phyloP scores from a whole-genome alignment of 2,113 vertebrate genomes.

The Hippocampus zosterae region DNA sequence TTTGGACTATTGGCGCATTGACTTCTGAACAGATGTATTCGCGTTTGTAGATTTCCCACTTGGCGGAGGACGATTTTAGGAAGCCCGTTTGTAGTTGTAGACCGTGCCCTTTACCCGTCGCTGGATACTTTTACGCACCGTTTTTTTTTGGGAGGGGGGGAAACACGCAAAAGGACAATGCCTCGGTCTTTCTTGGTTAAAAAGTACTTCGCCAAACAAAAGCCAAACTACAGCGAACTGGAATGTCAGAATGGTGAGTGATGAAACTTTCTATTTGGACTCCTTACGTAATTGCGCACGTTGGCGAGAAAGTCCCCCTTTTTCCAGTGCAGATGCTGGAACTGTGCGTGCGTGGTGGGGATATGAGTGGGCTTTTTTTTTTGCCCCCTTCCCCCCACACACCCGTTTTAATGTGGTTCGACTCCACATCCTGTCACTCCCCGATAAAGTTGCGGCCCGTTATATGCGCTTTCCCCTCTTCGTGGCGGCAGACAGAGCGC shows the following conservation, averaged over 20 bases:
- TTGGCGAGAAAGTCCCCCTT: background rate
- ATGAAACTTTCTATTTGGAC: conserved; percentile 2
- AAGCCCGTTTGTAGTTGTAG: background rate
- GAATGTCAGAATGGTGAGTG: conserved; percentile 85
- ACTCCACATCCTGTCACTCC: conserved; percentile 27
- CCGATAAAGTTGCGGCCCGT: conserved; percentile 54
- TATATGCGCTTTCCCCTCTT: conserved; percentile 57
- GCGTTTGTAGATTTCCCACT: background rate
- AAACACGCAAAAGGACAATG: conserved; percentile 72
- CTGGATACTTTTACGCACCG: conserved; percentile 62
- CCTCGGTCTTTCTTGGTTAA: conserved; percentile 94
- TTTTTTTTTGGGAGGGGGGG: conserved; percentile 2
- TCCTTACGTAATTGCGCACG: conserved; percentile 14
- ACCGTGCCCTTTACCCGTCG: conserved; percentile 43
- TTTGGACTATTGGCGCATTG: conserved; percentile 29
- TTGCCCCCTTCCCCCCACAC: background rate
- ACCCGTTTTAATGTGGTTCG: background rate
- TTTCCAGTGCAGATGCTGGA: background rate
- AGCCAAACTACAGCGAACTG: conserved; percentile 93
- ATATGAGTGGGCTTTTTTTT: background rate
- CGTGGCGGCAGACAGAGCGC: conserved; percentile 62
- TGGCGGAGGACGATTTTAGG: background rate
- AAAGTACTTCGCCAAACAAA: conserved; percentile 88
- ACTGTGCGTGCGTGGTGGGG: background rate
- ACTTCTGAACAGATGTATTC: background rate